Base-by-base conservation (phyloP, 2,888 invertebrate species). In the Rhingia campestris region DNA sequence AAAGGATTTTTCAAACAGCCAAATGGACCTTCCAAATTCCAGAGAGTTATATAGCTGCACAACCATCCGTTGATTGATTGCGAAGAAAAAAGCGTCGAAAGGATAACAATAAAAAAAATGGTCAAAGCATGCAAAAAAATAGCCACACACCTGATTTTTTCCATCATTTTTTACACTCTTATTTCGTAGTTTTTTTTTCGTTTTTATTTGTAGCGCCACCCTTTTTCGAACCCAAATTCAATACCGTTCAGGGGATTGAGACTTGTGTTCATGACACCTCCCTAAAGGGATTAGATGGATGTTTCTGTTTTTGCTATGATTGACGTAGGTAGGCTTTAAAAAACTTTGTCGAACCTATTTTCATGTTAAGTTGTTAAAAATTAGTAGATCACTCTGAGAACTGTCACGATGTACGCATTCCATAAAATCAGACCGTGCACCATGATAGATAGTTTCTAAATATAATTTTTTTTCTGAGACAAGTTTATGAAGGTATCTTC, bases 31-130 rank as follows among this genome's bases (percentile, higher is more conserved):
- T 64, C 59, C 35, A 33, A 49, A 69, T 59, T 77, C 64, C 74
- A 64, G 51, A 53, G 74, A 59, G 49, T 49, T 49, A 51, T 47
- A 64, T 6, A 58, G 41, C 64, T 45, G 56, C 73, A 84, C 84
- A 79, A 79, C 79, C 79, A 75, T 74, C 69, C 84, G 75, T 84
- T 84, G 84, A 84, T 84, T 84, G 80, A 84, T 84, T 84, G 74
- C 70, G 59, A 75, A 79, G n/a, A n/a, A 75, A 69, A 73, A 74
- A 70, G 59, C 79, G 69, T 75, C 64, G 66, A 84, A 84, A 74
- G 84, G 84, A 84, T 79, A 84, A 79, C 73, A 84, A 74, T 61
- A 49, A 51, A 43, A 43, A 67, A 51, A 39, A 75, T 67, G 75
- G 54, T 67, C 67, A 61, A 67, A 56, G 37, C 43, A 56, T 22